A percentile compares a stretch with the other conserved stretches of the same genome.
Evolutionary conservation across 2,113 vertebrate genomes (phyloP).

Genomic region (Leptodactylus fuscus): DNA sequence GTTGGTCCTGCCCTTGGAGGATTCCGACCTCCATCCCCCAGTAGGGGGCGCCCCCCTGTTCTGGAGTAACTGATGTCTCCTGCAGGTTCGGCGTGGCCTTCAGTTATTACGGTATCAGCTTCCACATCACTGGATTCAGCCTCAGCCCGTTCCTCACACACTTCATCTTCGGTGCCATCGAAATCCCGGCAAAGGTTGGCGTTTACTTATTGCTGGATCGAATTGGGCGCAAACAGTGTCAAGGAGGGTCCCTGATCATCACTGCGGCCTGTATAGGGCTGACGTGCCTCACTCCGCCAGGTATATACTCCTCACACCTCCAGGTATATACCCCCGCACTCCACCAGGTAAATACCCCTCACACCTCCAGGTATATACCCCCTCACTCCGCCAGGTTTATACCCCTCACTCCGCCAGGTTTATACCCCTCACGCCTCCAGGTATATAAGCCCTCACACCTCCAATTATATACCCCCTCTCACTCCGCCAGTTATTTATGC

Average conservation of each 20-base stretch:
- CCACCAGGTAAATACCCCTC: background rate
- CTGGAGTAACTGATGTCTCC: background rate
- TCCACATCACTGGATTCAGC: constrained; percentile 80
- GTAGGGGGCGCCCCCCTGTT: no score
- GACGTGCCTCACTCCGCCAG: constrained; percentile 68
- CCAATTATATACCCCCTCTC: no score
- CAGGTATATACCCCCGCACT: background rate
- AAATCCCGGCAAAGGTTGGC: constrained; percentile 80
- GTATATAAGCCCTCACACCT: background rate
- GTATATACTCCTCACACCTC: constrained; percentile 64
- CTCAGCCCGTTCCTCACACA: constrained; percentile 81
- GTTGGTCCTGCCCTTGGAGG: no score
- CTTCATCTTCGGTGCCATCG: constrained; percentile 79
- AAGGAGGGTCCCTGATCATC: constrained; percentile 76
- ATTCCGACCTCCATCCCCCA: no score
- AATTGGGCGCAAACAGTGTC: constrained; percentile 74
- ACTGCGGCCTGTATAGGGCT: constrained; percentile 72
- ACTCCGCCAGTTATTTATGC: background rate
- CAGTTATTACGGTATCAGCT: constrained; percentile 85
- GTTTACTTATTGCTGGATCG: constrained; percentile 75
- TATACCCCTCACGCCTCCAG: background rate
- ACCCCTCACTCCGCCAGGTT: background rate
- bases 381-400: background rate
- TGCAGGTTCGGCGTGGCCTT: constrained; percentile 85
- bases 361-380: background rate